Percentiles rank a stretch among this genome's conserved stretches.
These are phyloP conservation scores for Caenorhabditis doughertyi DNA, from an alignment of 2,888 invertebrate genomes.

Conservation along the genomic window DNA sequence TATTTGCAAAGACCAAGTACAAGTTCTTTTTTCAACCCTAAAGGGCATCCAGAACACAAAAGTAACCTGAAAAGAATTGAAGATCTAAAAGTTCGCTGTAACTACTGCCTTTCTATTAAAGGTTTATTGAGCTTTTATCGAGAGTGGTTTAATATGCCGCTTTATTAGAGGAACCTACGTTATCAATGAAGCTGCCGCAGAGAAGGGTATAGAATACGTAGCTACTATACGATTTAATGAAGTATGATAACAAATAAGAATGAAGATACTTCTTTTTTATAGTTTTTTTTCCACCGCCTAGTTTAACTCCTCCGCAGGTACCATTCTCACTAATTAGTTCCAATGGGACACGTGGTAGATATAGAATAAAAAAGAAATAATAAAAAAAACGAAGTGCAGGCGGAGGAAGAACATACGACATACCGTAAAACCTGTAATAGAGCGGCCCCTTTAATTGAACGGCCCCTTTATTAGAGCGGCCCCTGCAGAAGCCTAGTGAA, in stretches of 20 bases:
- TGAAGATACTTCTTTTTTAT: not conserved
- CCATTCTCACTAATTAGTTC: conserved; percentile 25
- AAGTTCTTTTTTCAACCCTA: conserved; percentile 5
- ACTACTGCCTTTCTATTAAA: not conserved
- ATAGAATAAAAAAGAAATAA: conserved; percentile 16
- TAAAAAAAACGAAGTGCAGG: conserved; percentile 26
- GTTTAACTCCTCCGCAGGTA: not conserved
- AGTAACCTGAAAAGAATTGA: not conserved
- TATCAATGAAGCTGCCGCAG: not conserved
- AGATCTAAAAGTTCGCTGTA: too few relatives aligned
- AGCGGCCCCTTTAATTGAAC: too few relatives aligned
- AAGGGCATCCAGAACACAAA: conserved; percentile 15
- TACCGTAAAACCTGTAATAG: too few relatives aligned
- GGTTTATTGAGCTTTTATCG: not conserved
- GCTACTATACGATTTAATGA: not conserved
- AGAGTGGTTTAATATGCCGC: too few relatives aligned
- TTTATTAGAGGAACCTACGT: too few relatives aligned
- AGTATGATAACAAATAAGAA: not conserved
- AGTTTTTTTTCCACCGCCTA: not conserved
- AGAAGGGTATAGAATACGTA: not conserved
- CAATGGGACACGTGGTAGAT: conserved; percentile 27
- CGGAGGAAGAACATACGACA: not conserved
- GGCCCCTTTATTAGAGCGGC: too few relatives aligned
- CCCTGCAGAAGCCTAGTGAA: too few relatives aligned
- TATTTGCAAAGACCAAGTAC: conserved; percentile 21